phyloP scores from a whole-genome alignment of 1,140 invertebrate genomes.

The Watersipora subatra region DNA sequence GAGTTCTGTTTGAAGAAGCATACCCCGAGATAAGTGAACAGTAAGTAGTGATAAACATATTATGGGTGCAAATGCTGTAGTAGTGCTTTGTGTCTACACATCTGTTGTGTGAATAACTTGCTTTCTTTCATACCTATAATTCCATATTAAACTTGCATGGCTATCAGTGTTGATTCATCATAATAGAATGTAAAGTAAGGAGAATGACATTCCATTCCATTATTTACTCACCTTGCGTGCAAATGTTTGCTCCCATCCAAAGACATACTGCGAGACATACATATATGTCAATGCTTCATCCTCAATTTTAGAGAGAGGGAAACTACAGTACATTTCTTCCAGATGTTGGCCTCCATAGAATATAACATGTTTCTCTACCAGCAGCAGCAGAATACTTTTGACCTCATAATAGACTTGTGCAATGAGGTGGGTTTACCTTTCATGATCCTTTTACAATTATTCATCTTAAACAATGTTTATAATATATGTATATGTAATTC shows the following conservation, averaged over 20 bases:
- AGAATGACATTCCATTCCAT: no score
- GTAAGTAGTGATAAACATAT: no score
- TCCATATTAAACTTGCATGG: neutral
- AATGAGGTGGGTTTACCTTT: neutral
- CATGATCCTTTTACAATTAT: no score
- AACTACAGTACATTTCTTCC: neutral
- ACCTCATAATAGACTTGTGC: neutral
- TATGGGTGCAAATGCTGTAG: no score
- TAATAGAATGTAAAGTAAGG: no score
- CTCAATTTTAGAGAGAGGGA: constrained; percentile 5
- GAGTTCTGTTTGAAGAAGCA: neutral
- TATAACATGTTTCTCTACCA: constrained; percentile 2
- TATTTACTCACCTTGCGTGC: no score
- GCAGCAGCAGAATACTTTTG: neutral
- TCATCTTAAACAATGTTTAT: no score
- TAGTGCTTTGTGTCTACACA: no score
- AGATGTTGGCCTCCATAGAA: neutral
- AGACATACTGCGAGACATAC: no score
- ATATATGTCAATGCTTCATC: neutral
- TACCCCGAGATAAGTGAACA: neutral
- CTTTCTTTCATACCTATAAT: neutral
- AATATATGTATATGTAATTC: no score
- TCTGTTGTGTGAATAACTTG: neutral
- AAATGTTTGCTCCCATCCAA: no score
- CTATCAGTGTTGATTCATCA: neutral